Evolutionary conservation across 2,888 invertebrate genomes (phyloP).

Genomic region (Hydroisotoma schaefferi): DNA sequence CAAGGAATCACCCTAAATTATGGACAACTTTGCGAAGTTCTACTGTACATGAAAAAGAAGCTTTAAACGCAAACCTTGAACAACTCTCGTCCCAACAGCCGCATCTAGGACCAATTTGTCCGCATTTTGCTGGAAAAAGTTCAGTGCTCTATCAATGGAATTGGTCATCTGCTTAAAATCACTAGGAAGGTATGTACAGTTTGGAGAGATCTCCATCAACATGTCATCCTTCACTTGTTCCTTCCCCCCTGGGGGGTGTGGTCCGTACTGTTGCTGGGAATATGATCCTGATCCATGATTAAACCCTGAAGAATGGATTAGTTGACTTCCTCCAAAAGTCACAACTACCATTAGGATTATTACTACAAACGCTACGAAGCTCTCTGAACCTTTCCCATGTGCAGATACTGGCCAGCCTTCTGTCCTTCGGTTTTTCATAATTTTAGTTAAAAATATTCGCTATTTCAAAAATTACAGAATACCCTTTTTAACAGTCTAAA

Average conservation of each 20-base stretch:
- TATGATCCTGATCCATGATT: background rate
- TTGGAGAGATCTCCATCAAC: constrained; percentile 7
- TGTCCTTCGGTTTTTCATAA: too few species aligned
- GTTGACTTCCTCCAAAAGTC: background rate
- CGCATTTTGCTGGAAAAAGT: constrained; percentile 26
- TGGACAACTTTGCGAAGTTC: too few species aligned
- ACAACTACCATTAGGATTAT: background rate
- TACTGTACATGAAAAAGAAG: too few species aligned
- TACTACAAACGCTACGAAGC: background rate
- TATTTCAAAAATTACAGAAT: too few species aligned
- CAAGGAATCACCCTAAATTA: too few species aligned
- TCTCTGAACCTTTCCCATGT: too few species aligned
- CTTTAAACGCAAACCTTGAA: constrained; percentile 27
- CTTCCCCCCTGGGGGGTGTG: background rate
- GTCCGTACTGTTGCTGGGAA: background rate
- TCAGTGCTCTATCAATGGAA: constrained; percentile 10
- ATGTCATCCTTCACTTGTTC: background rate
- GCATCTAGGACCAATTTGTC: constrained; percentile 36
- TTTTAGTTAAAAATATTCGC: too few species aligned
- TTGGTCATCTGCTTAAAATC: constrained; percentile 15
- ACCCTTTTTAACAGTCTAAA: too few species aligned
- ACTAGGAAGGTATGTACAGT: constrained; percentile 8
- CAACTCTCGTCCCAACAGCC: constrained; percentile 37
- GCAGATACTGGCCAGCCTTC: too few species aligned
- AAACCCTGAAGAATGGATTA: background rate